Evolutionary conservation across 1,140 invertebrate species (phyloP).

Genomic region (Achroia grisella): DNA sequence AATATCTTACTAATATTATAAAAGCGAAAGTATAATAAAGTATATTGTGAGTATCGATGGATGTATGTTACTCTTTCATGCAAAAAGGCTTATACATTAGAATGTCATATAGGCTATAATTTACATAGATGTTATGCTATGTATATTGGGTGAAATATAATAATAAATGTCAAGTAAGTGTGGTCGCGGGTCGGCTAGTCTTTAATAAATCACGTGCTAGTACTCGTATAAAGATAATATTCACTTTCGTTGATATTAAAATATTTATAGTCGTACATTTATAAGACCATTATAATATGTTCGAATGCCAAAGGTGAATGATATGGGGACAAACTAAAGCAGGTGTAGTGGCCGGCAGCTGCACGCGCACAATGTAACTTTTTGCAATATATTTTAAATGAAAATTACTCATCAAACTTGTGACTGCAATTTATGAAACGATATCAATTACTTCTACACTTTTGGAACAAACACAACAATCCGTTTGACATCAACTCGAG

Average conservation of each 20-base stretch:
- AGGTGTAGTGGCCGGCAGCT: background rate
- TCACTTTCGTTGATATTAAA: background rate
- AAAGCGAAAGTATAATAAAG: too few species aligned
- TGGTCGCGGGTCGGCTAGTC: too few species aligned
- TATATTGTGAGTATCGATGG: too few species aligned
- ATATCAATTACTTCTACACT: background rate
- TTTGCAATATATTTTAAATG: background rate
- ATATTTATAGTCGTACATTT: background rate
- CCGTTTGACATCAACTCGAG: background rate
- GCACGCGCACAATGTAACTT: background rate
- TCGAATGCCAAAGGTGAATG: slow-evolving; percentile 4
- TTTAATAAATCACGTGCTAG: too few species aligned
- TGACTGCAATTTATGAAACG: slow-evolving; percentile 2
- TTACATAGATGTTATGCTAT: too few species aligned
- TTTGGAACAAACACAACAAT: background rate
- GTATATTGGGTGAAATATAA: too few species aligned
- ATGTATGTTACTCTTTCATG: too few species aligned
- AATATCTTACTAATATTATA: too few species aligned
- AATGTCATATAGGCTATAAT: too few species aligned
- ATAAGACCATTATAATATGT: background rate
- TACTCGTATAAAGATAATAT: too few species aligned
- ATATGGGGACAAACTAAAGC: slow-evolving; percentile 1
- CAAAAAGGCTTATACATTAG: too few species aligned
- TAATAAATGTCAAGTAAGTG: too few species aligned
- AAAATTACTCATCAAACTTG: background rate